Conservation (phyloP, 1,140 invertebrate species). For the Drosophila chauvacae region DNA sequence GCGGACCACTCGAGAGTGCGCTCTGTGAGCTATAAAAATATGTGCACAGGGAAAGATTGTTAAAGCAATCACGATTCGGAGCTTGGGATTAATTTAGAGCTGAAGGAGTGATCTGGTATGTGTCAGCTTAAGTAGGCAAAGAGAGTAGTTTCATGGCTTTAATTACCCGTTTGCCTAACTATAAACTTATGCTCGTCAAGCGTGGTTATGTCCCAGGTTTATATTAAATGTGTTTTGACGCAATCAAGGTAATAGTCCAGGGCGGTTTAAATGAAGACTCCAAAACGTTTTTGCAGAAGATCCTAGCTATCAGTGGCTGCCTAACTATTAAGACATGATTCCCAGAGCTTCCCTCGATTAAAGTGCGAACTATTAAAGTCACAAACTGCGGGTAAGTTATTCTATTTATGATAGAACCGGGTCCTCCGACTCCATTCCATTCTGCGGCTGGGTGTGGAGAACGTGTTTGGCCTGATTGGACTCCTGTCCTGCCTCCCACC, state of each 20-base stretch:
- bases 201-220: neutral
- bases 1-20: constrained; percentile 13
- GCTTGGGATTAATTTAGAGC: neutral
- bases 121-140: neutral
- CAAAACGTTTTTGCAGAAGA: neutral
- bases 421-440: neutral
- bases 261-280: neutral
- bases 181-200: neutral
- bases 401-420: constrained; percentile 22
- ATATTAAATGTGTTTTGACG: constrained; percentile 1
- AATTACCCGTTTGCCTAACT: neutral
- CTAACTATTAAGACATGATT: constrained; percentile 5
- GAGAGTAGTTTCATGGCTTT: neutral
- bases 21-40: neutral
- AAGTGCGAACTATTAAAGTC: constrained; percentile 37
- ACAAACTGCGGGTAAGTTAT: constrained; percentile 23
- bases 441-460: constrained; percentile 54
- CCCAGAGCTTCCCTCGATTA: constrained; percentile 3
- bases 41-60: constrained; percentile 44
- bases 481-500: constrained; percentile 10
- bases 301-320: neutral
- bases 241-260: constrained; percentile 2
- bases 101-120: neutral
- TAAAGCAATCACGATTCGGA: constrained; percentile 54
- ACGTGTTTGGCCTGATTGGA: constrained; percentile 55